Conservation (phyloP, 2,888 invertebrate genomes). For the Drosophila lacicola region DNA sequence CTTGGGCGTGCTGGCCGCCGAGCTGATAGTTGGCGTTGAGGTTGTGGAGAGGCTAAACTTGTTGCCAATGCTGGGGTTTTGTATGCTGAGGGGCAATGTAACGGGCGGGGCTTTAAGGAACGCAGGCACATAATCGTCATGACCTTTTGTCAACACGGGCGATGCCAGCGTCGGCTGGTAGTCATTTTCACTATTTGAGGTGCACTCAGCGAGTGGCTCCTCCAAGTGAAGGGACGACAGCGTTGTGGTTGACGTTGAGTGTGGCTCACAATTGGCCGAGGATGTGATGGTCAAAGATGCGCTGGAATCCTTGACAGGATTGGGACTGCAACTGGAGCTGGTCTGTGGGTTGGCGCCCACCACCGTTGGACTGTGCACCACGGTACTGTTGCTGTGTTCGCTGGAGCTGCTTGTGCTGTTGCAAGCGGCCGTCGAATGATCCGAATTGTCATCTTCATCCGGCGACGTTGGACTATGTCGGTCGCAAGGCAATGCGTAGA, state of each 20-base stretch:
- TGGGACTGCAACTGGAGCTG: conserved; percentile 42
- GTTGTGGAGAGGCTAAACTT: conserved; percentile 15
- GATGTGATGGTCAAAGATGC: conserved; percentile 2
- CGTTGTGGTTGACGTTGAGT: conserved; percentile 15
- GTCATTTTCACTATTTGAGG: conserved; percentile 31
- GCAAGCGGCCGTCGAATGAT: conserved; percentile 81
- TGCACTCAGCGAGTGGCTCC: conserved; percentile 35
- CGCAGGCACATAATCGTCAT: conserved; percentile 74
- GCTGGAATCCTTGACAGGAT: conserved; percentile 51
- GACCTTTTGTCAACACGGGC: conserved; percentile 33
- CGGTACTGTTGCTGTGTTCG: conserved; percentile 83
- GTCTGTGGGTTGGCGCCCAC: conserved; percentile 27
- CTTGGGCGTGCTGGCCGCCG: conserved; percentile 84
- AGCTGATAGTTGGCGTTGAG: conserved; percentile 67
- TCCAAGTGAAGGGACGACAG: conserved; percentile 47
- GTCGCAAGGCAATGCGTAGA: conserved; percentile 31
- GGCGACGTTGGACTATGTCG: conserved; percentile 19
- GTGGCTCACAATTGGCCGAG: conserved; percentile 7
- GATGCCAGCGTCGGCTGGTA: conserved; percentile 56
- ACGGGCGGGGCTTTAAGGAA: conserved; percentile 76
- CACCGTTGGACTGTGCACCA: conserved; percentile 79
- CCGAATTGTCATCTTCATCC: conserved; percentile 82
- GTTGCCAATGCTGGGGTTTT: conserved; percentile 43
- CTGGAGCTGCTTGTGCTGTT: conserved; percentile 84
- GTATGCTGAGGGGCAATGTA: conserved; percentile 82